Evolutionary conservation across 2,113 vertebrate genomes (phyloP).

Genomic region (Melanocharis versteri): DNA sequence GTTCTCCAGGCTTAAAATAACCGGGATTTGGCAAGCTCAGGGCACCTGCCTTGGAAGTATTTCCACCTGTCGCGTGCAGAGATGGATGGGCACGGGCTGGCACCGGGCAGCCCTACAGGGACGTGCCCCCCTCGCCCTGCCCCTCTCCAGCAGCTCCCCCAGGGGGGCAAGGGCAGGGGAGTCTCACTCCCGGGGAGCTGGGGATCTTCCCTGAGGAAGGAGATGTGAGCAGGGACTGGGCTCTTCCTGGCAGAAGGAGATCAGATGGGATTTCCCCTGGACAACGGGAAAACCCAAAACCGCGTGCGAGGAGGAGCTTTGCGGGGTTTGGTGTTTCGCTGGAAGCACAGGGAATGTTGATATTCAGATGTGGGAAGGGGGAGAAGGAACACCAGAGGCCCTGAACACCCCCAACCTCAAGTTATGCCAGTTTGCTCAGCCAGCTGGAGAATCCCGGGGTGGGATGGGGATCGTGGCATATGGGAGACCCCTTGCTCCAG

Average conservation of each 20-base stretch:
- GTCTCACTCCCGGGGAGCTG: background rate
- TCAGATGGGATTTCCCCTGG: background rate
- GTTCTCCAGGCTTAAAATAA: conserved; percentile 39
- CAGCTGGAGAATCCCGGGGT: background rate
- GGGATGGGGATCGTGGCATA: background rate
- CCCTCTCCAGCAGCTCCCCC: background rate
- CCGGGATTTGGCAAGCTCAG: conserved; percentile 10
- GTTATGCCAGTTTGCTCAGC: background rate
- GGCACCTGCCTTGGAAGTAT: background rate
- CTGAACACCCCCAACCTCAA: background rate
- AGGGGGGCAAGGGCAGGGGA: background rate
- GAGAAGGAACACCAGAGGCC: background rate
- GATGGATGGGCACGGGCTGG: conserved; percentile 34
- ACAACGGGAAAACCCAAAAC: background rate
- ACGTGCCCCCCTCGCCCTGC: background rate
- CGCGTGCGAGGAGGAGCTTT: background rate
- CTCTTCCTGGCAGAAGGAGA: background rate
- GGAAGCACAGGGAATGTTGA: background rate
- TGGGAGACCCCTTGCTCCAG: fast-evolving
- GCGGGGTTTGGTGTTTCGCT: background rate
- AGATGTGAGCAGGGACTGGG: background rate
- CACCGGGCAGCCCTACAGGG: fast-evolving
- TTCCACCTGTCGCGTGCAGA: conserved; percentile 10
- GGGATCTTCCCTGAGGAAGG: background rate
- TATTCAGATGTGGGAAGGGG: background rate